A percentile compares a stretch with the other conserved stretches of the same genome.
These are phyloP conservation scores for Perognathus longimembris DNA, from an alignment of 2,113 vertebrate genomes.

Conservation along the genomic window DNA sequence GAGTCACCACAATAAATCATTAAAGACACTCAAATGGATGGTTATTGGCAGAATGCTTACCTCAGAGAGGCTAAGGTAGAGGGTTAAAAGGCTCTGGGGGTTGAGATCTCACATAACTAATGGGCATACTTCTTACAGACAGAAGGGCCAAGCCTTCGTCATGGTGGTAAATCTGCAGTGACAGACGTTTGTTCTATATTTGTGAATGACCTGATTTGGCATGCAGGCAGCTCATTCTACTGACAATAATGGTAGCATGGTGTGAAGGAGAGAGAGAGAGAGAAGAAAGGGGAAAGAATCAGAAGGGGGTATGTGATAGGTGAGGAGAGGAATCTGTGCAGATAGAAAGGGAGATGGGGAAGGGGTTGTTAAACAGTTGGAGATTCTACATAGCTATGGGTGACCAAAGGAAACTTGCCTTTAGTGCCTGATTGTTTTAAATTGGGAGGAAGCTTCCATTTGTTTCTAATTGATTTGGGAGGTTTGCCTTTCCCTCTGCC, in stretches of 20 bases:
- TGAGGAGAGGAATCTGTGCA: constrained; percentile 66
- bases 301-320: background rate
- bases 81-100: constrained; percentile 70
- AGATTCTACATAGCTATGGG: background rate
- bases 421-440: constrained; percentile 62
- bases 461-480: constrained; percentile 29
- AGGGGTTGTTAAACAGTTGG: background rate
- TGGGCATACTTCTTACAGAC: constrained; percentile 84
- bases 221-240: constrained; percentile 84
- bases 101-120: constrained; percentile 72
- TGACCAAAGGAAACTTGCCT: background rate
- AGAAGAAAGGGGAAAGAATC: constrained; percentile 30
- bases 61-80: constrained; percentile 44
- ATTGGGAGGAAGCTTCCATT: constrained; percentile 33
- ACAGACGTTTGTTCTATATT: constrained; percentile 89
- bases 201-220: constrained; percentile 91
- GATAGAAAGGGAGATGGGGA: background rate
- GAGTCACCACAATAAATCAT: constrained; percentile 22
- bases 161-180: constrained; percentile 87
- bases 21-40: constrained; percentile 53
- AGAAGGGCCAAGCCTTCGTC: constrained; percentile 84
- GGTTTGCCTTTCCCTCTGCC: background rate
- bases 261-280: constrained; percentile 77
- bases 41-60: constrained; percentile 61
- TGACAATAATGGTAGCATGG: constrained; percentile 87